Evolutionary conservation across 1,140 invertebrate species (phyloP).

Genomic region (Babylonia areolata): DNA sequence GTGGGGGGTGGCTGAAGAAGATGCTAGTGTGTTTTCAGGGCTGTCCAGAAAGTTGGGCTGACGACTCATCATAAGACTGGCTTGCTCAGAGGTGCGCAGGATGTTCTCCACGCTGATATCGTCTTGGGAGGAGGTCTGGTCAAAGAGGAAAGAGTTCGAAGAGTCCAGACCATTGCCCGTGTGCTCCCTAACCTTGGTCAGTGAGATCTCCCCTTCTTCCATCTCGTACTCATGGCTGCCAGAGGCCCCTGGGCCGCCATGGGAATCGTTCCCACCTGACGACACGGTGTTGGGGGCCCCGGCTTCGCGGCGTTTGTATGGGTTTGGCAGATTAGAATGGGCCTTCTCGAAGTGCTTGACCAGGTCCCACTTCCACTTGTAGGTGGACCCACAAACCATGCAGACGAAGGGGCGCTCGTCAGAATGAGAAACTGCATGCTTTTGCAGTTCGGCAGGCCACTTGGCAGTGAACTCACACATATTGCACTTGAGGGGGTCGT

Average conservation of each 20-base stretch:
- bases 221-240: constrained; percentile 14
- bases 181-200: background rate
- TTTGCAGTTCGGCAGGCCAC: constrained; percentile 75
- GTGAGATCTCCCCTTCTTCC: constrained; percentile 1
- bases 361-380: constrained; percentile 76
- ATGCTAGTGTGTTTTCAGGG: constrained; percentile 32
- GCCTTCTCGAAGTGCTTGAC: constrained; percentile 76
- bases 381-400: constrained; percentile 75
- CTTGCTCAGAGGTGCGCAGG: constrained; percentile 52
- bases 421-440: constrained; percentile 74
- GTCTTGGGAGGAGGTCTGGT: constrained; percentile 26
- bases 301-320: constrained; percentile 72
- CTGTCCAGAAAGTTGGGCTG: constrained; percentile 48
- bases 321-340: constrained; percentile 73
- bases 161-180: constrained; percentile 57
- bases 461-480: constrained; percentile 74
- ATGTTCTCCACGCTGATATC: constrained; percentile 55
- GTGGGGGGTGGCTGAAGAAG: background rate
- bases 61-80: constrained; percentile 43
- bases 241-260: constrained; percentile 27
- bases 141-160: constrained; percentile 38
- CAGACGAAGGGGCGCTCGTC: constrained; percentile 74
- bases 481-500: constrained; percentile 70
- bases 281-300: constrained; percentile 14
- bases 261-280: background rate